Conservation (phyloP, 2,113 vertebrate species). For the Aramus guarauna region DNA sequence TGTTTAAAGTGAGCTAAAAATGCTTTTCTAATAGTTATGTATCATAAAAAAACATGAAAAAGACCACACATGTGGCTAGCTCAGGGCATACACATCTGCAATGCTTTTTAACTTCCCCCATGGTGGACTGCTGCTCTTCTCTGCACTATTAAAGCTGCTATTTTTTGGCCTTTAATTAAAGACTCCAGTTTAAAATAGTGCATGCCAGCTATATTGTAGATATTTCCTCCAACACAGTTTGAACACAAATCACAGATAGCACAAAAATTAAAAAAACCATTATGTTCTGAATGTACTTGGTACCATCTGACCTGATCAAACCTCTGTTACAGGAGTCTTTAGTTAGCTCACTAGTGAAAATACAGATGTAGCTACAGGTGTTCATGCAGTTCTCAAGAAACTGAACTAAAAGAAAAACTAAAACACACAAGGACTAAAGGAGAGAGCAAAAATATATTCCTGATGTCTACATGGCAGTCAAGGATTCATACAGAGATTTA, state of each 20-base stretch:
- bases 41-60: background rate
- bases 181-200: background rate
- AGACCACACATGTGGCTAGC: background rate
- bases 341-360: background rate
- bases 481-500: background rate
- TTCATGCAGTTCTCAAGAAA: background rate
- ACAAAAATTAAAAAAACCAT: background rate
- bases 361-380: background rate
- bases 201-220: background rate
- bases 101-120: background rate
- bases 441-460: background rate
- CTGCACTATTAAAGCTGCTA: background rate
- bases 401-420: background rate
- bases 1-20: background rate
- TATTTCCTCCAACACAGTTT: background rate
- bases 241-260: background rate
- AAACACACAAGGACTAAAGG: background rate
- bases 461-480: background rate
- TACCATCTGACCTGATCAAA: background rate
- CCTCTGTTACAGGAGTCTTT: background rate
- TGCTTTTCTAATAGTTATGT: background rate
- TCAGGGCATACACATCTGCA: background rate
- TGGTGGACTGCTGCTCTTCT: background rate
- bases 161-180: background rate
- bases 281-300: background rate